Conservation (phyloP, 1,140 invertebrate species). For the Lepidurus couesii region DNA sequence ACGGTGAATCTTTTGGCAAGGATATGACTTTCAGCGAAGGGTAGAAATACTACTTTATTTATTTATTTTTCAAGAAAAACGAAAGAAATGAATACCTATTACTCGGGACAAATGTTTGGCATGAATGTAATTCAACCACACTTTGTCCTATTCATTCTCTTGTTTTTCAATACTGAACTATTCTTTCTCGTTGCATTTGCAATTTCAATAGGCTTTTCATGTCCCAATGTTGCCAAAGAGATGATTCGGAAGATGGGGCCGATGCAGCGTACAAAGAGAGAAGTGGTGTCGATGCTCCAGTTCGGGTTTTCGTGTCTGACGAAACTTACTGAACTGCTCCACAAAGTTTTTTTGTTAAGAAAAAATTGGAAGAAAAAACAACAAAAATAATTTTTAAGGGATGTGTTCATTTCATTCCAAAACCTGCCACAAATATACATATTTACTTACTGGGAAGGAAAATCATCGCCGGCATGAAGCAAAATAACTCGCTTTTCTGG, state of each 20-base stretch:
- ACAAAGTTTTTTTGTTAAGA: neutral
- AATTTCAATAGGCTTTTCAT: neutral
- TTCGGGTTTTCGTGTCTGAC: neutral
- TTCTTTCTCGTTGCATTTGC: neutral
- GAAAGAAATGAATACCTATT: too few relatives aligned
- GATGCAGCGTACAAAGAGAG: neutral
- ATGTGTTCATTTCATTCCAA: neutral
- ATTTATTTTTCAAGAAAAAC: too few relatives aligned
- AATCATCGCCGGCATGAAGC: neutral
- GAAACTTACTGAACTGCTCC: neutral
- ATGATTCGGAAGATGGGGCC: neutral
- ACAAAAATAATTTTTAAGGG: neutral
- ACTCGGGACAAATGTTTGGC: neutral
- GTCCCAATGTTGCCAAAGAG: neutral
- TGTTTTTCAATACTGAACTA: neutral
- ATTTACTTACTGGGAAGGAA: neutral
- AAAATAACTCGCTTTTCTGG: constrained; percentile 1
- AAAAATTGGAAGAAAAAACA: too few relatives aligned
- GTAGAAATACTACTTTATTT: neutral
- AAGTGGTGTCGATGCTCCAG: neutral
- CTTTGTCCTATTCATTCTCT: neutral
- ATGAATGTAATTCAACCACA: neutral
- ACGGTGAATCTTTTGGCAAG: constrained; percentile 67
- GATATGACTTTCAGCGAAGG: constrained; percentile 42
- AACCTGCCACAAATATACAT: neutral